Conservation (phyloP, 2,113 vertebrate genomes). For the Solea senegalensis region DNA sequence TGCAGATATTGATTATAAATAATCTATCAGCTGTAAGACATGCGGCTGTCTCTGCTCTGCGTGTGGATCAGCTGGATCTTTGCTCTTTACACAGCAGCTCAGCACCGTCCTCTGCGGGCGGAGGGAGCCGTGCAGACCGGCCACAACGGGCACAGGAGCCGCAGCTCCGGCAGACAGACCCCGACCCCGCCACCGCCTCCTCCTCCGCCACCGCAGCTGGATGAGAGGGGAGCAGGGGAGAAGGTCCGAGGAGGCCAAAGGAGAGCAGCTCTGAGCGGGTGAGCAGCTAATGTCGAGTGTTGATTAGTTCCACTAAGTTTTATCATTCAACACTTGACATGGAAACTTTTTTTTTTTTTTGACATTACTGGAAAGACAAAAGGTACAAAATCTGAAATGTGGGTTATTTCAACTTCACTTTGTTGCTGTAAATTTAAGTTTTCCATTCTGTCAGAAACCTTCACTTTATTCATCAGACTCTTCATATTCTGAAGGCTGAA, state of each 20-base stretch:
- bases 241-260: not conserved
- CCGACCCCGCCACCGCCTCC: too few species aligned
- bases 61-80: conserved; percentile 33
- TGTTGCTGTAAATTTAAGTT: too few species aligned
- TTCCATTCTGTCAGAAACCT: too few species aligned
- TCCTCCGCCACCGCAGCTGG: not conserved
- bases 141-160: not conserved
- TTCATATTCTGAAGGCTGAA: too few species aligned
- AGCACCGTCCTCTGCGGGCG: conserved; percentile 9
- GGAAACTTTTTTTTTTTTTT: too few species aligned
- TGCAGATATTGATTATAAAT: not conserved
- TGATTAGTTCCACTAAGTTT: not conserved
- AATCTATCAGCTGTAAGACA: not conserved
- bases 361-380: too few species aligned
- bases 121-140: conserved; percentile 8
- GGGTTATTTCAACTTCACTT: too few species aligned
- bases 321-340: too few species aligned
- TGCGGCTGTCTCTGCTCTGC: conserved; percentile 28
- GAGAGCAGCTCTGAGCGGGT: conserved; percentile 34
- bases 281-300: not conserved
- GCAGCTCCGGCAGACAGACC: not conserved
- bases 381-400: too few species aligned
- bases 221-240: not conserved
- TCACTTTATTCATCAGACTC: too few species aligned
- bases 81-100: conserved; percentile 9